Percentiles rank a stretch among this genome's conserved stretches.
phyloP scores from a whole-genome alignment of 2,113 vertebrate genomes.

The Varanus salvator region DNA sequence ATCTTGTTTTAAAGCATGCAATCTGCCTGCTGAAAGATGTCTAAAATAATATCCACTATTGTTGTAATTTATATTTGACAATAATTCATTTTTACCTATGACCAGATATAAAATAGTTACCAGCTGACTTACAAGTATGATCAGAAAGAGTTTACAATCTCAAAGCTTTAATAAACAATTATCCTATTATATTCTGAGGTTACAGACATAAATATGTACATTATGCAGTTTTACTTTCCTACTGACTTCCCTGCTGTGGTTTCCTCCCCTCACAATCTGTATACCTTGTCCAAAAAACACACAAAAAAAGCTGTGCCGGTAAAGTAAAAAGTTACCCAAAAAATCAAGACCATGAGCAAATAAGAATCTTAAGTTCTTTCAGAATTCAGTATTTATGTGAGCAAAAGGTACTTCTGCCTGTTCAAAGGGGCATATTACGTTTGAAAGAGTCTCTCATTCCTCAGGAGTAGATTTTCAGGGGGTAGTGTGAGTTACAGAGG shows the following conservation, averaged over 20 bases:
- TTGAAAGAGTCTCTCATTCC: neutral
- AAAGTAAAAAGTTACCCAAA: neutral
- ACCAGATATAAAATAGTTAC: neutral
- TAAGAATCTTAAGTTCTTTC: neutral
- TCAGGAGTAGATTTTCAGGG: conserved; percentile 5
- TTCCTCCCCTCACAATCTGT: neutral
- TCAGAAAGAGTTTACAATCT: neutral
- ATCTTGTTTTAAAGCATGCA: neutral
- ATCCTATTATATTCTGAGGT: neutral
- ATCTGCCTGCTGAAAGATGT: neutral
- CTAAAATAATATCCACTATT: neutral
- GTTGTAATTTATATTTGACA: neutral
- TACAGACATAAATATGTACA: neutral
- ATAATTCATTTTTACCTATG: neutral
- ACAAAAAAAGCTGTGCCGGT: neutral
- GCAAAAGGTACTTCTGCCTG: neutral
- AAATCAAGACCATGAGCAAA: neutral
- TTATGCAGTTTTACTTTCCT: neutral
- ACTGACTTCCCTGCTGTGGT: neutral
- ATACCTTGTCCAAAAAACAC: neutral
- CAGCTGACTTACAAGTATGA: neutral
- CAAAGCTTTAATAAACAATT: neutral
- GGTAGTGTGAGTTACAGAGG: neutral
- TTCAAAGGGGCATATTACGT: neutral
- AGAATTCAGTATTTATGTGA: neutral